A percentile compares a stretch with the other conserved stretches of the same genome.
Conservation (phyloP, 1,140 invertebrate species). For the Limonius californicus region DNA sequence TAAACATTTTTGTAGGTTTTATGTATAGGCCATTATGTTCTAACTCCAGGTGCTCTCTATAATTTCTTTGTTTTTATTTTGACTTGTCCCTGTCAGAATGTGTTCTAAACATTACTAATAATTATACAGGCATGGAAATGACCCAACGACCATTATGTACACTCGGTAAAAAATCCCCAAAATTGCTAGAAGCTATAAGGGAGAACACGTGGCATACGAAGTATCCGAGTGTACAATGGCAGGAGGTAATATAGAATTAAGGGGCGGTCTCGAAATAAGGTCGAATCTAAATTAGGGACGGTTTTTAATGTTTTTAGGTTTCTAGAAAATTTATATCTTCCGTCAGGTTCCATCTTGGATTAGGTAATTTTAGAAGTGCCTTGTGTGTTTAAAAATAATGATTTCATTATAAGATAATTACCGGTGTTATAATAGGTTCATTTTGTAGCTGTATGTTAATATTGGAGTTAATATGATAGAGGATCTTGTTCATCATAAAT, state of each 20-base stretch:
- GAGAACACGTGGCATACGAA: not conserved
- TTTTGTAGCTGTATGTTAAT: not conserved
- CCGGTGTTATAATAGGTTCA: not conserved
- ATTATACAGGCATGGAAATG: slow-evolving; percentile 12
- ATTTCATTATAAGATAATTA: slow-evolving; percentile 11
- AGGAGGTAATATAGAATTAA: slow-evolving; percentile 14
- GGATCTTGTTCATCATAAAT: too few relatives aligned
- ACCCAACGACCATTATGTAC: slow-evolving; percentile 18
- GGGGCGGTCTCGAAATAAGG: slow-evolving; percentile 14
- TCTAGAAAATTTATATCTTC: slow-evolving; percentile 17
- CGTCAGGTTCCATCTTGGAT: slow-evolving; percentile 13
- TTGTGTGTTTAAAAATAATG: slow-evolving; percentile 11
- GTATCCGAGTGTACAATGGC: slow-evolving; percentile 4
- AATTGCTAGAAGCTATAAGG: too few relatives aligned
- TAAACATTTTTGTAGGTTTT: slow-evolving; percentile 16
- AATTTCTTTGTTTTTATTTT: slow-evolving; percentile 25
- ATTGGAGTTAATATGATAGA: not conserved
- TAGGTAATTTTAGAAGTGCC: slow-evolving; percentile 12
- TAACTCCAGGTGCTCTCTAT: slow-evolving; percentile 24
- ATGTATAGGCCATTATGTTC: slow-evolving; percentile 10
- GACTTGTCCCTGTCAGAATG: slow-evolving; percentile 22
- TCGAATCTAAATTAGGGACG: slow-evolving; percentile 16
- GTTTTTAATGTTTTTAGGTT: slow-evolving; percentile 16
- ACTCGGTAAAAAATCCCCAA: not conserved
- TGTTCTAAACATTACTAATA: slow-evolving; percentile 24